phyloP scores from a whole-genome alignment of 2,888 invertebrate genomes.

The Cephus nigrinus region DNA sequence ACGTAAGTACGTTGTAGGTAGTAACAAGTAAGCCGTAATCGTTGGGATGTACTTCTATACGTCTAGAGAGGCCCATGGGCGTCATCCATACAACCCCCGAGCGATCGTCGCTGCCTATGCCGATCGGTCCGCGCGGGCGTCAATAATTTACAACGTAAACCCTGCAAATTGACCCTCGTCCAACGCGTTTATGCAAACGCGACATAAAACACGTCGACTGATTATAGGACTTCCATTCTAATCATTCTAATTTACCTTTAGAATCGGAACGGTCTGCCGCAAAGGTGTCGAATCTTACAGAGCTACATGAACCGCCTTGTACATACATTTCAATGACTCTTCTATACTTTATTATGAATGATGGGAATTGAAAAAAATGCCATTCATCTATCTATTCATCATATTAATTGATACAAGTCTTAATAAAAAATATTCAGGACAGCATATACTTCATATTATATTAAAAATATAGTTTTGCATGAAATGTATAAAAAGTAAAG shows the following conservation, averaged over 20 bases:
- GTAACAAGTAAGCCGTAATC: constrained; percentile 60
- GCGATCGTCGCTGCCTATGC: constrained; percentile 13
- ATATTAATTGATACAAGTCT: not conserved
- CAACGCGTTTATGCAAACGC: constrained; percentile 33
- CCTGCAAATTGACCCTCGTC: constrained; percentile 33
- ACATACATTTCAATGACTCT: not conserved
- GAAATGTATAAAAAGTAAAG: not conserved
- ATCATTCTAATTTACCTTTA: not conserved
- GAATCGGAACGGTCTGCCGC: not conserved
- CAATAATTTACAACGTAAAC: constrained; percentile 42
- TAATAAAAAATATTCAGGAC: too few relatives aligned
- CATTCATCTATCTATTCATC: not conserved
- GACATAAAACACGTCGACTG: constrained; percentile 29
- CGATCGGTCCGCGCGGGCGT: constrained; percentile 23
- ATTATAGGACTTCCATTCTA: constrained; percentile 22
- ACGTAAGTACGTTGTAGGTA: constrained; percentile 61
- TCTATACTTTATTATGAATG: not conserved
- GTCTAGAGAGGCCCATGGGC: constrained; percentile 44
- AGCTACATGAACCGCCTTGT: not conserved
- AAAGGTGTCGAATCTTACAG: not conserved
- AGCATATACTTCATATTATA: not conserved
- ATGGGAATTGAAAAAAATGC: not conserved
- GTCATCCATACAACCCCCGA: constrained; percentile 38
- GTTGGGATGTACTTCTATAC: constrained; percentile 43
- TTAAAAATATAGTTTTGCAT: not conserved